Percentiles rank a stretch among this genome's conserved stretches.
phyloP scores from a whole-genome alignment of 2,113 vertebrate species.

The Rhinolophus sinicus region DNA sequence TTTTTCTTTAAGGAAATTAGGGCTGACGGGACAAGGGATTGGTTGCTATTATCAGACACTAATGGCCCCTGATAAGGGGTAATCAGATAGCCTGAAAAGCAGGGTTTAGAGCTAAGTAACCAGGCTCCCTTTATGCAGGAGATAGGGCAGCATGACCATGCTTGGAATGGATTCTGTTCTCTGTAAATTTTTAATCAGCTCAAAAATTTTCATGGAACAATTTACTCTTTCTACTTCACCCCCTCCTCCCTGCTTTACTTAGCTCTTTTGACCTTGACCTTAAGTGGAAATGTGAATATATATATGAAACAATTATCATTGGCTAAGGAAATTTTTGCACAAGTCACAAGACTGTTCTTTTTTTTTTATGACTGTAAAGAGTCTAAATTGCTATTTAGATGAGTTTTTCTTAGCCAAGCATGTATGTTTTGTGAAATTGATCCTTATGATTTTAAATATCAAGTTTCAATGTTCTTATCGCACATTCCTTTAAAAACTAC shows the following conservation, averaged over 20 bases:
- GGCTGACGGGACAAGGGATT: neutral
- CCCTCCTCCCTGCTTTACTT: neutral
- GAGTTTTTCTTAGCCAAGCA: neutral
- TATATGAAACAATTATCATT: neutral
- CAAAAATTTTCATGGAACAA: slow-evolving; percentile 51
- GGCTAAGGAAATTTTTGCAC: neutral
- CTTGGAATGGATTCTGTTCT: slow-evolving; percentile 40
- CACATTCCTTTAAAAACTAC: neutral
- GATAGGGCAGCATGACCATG: neutral
- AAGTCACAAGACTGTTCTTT: neutral
- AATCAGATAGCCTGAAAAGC: slow-evolving; percentile 52
- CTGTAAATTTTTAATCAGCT: slow-evolving; percentile 67
- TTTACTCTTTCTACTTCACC: neutral
- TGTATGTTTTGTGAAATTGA: neutral
- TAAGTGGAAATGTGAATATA: slow-evolving; percentile 7
- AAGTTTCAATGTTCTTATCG: neutral
- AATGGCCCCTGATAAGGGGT: slow-evolving; percentile 57
- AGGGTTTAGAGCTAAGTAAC: slow-evolving; percentile 25
- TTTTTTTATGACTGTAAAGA: neutral
- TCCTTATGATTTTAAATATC: neutral
- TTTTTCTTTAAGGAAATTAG: slow-evolving; percentile 61
- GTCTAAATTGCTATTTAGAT: neutral
- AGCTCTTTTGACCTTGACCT: slow-evolving; percentile 55
- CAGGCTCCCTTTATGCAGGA: neutral
- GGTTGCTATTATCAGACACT: slow-evolving; percentile 60